A percentile compares a stretch with the other conserved stretches of the same genome.
These are phyloP conservation scores for Mellilla xanthometata DNA, from an alignment of 2,888 invertebrate species.

Conservation along the genomic window DNA sequence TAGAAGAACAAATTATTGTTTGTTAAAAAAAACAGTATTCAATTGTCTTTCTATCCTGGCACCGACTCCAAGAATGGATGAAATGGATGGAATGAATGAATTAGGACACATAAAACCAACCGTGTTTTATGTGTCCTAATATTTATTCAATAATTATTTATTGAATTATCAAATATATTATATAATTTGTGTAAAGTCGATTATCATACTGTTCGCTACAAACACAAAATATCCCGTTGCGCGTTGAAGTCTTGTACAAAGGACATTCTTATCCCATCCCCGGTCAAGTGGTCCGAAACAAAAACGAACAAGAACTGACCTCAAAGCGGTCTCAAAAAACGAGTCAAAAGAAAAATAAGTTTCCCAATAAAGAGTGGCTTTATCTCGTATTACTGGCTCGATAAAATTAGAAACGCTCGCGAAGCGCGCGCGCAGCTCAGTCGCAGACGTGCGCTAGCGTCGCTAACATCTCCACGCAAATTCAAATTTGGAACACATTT, in stretches of 20 bases:
- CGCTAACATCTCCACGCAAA: slow-evolving; percentile 41
- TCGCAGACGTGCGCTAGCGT: slow-evolving; percentile 46
- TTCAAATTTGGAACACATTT: slow-evolving; percentile 23
- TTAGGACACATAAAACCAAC: no score
- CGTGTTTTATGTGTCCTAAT: no score
- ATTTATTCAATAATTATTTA: no score
- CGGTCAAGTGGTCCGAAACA: slow-evolving; percentile 4
- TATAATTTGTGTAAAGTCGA: no score
- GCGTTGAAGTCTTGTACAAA: slow-evolving; percentile 17
- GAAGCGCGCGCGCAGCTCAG: slow-evolving; percentile 43
- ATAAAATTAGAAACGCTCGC: slow-evolving; percentile 73
- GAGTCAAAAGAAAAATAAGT: slow-evolving; percentile 64
- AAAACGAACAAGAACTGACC: slow-evolving; percentile 7
- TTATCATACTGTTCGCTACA: no score
- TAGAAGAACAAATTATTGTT: no score
- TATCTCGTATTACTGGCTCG: slow-evolving; percentile 79
- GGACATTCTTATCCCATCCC: not conserved
- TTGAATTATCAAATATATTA: no score
- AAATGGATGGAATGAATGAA: no score
- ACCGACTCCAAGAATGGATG: no score
- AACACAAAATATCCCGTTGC: not conserved
- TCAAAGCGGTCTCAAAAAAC: slow-evolving; percentile 26
- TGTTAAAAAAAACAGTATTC: no score
- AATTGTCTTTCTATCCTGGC: no score
- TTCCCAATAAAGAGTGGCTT: slow-evolving; percentile 73